These are phyloP conservation scores for Oryzias dopingdopingensis DNA, from an alignment of 2,797 vertebrate species.

Conservation along the genomic window DNA sequence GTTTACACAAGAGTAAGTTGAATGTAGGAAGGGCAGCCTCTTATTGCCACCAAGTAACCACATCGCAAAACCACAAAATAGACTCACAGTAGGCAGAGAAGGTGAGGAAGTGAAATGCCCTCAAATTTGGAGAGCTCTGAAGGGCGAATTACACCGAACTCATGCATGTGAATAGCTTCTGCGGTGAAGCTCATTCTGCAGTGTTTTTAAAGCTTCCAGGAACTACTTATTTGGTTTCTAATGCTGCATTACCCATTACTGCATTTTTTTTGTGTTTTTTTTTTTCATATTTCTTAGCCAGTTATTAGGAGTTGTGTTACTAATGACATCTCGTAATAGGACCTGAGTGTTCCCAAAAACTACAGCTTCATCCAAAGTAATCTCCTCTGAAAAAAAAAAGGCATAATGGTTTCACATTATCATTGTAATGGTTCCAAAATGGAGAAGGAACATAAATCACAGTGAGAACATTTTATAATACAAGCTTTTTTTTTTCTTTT, in stretches of 20 bases:
- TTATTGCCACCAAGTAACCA: constrained; percentile 9
- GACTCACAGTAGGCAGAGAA: constrained; percentile 32
- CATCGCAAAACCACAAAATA: constrained; percentile 18
- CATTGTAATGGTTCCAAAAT: no score
- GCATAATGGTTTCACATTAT: no score
- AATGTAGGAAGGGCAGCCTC: constrained; percentile 30
- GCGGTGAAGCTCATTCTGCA: constrained; percentile 1
- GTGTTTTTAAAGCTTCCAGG: constrained; percentile 10
- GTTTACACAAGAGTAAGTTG: constrained; percentile 26
- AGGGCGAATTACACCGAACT: constrained; percentile 39
- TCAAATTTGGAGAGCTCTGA: constrained; percentile 37
- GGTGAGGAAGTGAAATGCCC: constrained; percentile 28
- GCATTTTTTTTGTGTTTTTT: no score
- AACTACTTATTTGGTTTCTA: background rate
- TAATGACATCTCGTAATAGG: no score
- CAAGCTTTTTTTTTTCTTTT: no score
- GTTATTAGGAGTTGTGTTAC: no score
- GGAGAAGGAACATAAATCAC: no score
- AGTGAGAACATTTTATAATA: no score
- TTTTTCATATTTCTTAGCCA: no score
- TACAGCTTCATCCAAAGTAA: no score
- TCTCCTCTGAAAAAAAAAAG: no score
- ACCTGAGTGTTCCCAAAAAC: no score
- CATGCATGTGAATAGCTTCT: constrained; percentile 20
- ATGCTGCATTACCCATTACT: background rate